Evolutionary conservation across 2,113 vertebrate species (phyloP), one percentile per base, ranked within the genome.

Genomic region (Rhodinocichla rosea): DNA sequence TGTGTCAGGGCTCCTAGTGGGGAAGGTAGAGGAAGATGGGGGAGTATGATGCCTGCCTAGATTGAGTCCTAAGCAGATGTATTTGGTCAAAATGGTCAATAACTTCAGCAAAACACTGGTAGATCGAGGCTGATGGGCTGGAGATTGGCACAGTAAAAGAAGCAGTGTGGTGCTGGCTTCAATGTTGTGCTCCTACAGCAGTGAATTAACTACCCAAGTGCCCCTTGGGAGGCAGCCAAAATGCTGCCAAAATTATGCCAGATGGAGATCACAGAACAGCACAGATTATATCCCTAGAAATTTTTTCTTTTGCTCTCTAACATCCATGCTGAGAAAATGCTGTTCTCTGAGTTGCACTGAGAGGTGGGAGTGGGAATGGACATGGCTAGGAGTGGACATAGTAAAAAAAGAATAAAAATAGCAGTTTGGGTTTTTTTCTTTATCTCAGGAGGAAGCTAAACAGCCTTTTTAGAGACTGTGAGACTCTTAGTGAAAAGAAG

Each of bases 391-490:
- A 74, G 45, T 37, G 21, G 35, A 45, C 57, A 63, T 59, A 77
- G 39, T 45, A 67, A 78, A 67, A 67, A 40, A 65, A 33, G 23
- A 74, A 63, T 28, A 75, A 63, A 83, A 93, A 55, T 26, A 70
- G 50, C 40, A 64, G 23, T 80, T 77, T 81, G 16, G 16, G 11
- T 1, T 13, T 86, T 88, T 87, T 68, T 47, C 15, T 82, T 86
- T 83, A 63, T 81, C 83, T 90, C 91, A 81, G 91, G 87, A 77
- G 76, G 89, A 92, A 87, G 30, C 64, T 84, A 40, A 90, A 81
- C 33, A 78, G 59, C 42, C 18, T 44, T 65, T 74, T 84, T 55
- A 74, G 80, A 52, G 59, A 77, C 53, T 30, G 28, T 35, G 59
- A 65, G 24, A 59, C 50, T 77, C 63, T 49, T 32, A 56, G 47